Conservation (phyloP, 30 jellyfish, hydroid and myxozoan genomes). For the Aurelia sp. region DNA sequence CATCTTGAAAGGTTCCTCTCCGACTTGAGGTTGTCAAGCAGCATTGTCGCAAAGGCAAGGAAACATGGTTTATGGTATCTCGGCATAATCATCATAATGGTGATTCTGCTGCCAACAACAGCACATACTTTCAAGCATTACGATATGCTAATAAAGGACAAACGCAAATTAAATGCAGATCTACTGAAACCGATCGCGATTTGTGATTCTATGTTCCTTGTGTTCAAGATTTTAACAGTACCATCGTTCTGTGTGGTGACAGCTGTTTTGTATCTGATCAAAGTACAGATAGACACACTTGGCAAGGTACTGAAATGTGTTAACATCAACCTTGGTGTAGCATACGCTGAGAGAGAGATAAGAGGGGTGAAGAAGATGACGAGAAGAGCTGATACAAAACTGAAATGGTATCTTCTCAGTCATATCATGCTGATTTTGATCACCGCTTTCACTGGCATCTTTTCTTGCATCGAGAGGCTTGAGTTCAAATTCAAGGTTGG, state of each 20-base stretch:
- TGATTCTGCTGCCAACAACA: slow-evolving; percentile 5
- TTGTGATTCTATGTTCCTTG: slow-evolving; percentile 10
- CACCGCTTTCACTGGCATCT: slow-evolving; percentile 53
- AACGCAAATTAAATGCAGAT: background rate
- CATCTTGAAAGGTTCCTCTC: slow-evolving; percentile 38
- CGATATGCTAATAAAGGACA: background rate
- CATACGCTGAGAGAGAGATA: slow-evolving; percentile 69
- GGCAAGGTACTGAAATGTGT: slow-evolving; percentile 43
- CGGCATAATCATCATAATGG: background rate
- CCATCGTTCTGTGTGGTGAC: slow-evolving; percentile 70
- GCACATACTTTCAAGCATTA: slow-evolving; percentile 31
- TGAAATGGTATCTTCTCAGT: slow-evolving; percentile 61
- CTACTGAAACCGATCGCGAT: background rate
- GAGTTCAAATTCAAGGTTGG: background rate
- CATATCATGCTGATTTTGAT: slow-evolving; percentile 42
- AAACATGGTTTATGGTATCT: slow-evolving; percentile 10
- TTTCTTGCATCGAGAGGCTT: slow-evolving; percentile 61
- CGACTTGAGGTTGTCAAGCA: slow-evolving; percentile 9
- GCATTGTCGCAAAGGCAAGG: slow-evolving; percentile 6
- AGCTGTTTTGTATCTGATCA: slow-evolving; percentile 49
- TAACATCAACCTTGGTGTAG: slow-evolving; percentile 46
- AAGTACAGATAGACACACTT: slow-evolving; percentile 53
- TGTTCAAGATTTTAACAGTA: slow-evolving; percentile 42
- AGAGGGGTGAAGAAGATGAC: slow-evolving; percentile 32
- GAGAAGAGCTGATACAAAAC: slow-evolving; percentile 38